Base-by-base conservation (phyloP, 2,113 vertebrate species). In the Macrotis lagotis region DNA sequence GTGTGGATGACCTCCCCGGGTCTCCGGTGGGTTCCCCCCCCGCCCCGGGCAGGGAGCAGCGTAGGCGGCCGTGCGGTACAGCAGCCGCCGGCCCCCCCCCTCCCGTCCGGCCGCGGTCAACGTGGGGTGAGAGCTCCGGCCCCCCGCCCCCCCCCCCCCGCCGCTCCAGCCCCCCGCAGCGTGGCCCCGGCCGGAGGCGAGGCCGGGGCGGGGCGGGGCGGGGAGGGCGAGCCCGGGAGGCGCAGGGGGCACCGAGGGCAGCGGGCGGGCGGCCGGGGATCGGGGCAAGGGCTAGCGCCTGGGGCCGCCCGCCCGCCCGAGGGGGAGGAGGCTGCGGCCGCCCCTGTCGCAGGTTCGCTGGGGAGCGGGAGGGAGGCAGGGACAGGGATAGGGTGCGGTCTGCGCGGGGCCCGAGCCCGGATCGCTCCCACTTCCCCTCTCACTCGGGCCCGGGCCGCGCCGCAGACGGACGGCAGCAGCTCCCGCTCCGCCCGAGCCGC, bases 341-440 rank as follows among this genome's bases (percentile, higher is more conserved):
- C 97, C 98, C 98, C 98, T 97, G 98, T 96, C 95, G 97, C 98
- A 98, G 98, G 98, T 98, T 98, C 96, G 98, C 98, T 98, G 98
- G 98, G 98, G 98, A 98, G 98, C 96, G 96, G 93, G 91, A 97
- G 97, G 97, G 98, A 98, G 98, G 98, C 98, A 98, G 98, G 97
- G 98, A 98, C 98, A 98, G 98, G 99, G 99, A 98, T 98, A 99
- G 99, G 99, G 99, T 99, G 99, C 99, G 99, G 99, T 99, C 99
- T 99, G 98, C 98, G 98, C 98, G 99, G 99, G 99, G 98, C 99
- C 98, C 98, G 95, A 98, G 98, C 98, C 98, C 98, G 98, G 98
- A 99, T 99, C 99, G 99, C 98, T 99, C 98, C 98, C 98, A 98
- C 99, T 99, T 98, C 98, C 98, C 98, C 98, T 98, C 98, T 98